phyloP scores from a whole-genome alignment of 2,113 vertebrate genomes.

The Brachionichthys hirsutus region DNA sequence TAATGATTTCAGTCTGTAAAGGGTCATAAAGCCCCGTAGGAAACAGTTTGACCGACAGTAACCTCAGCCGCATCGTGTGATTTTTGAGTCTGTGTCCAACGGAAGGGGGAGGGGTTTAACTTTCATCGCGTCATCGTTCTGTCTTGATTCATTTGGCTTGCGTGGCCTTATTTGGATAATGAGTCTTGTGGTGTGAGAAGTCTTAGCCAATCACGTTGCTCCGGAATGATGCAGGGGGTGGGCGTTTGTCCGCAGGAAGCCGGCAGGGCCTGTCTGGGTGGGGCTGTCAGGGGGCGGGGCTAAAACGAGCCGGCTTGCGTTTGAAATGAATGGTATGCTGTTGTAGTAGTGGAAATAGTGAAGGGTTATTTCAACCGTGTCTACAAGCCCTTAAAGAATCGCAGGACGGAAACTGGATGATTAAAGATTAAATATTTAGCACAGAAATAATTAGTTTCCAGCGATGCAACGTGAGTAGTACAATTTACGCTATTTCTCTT shows the following conservation, averaged over 20 bases:
- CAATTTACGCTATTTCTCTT: background rate
- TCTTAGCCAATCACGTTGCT: constrained; percentile 70
- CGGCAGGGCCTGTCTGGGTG: constrained; percentile 63
- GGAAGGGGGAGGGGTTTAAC: constrained; percentile 11
- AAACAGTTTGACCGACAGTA: constrained; percentile 62
- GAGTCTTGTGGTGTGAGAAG: constrained; percentile 82
- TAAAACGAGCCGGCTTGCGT: constrained; percentile 50
- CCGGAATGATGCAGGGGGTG: constrained; percentile 9
- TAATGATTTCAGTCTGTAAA: constrained; percentile 26
- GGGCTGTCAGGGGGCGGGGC: constrained; percentile 62
- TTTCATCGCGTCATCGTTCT: constrained; percentile 37
- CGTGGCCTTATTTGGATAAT: constrained; percentile 74
- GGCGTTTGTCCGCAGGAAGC: constrained; percentile 46
- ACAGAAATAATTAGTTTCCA: constrained; percentile 4
- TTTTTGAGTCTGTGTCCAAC: constrained; percentile 7
- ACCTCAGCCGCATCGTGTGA: constrained; percentile 55
- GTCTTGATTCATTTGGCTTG: constrained; percentile 39
- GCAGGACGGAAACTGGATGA: background rate
- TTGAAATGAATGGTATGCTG: constrained; percentile 77
- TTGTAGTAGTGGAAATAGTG: constrained; percentile 22
- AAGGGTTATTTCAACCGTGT: background rate
- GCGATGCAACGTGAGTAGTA: constrained; percentile 66
- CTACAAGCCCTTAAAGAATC: background rate
- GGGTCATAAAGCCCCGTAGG: constrained; percentile 7
- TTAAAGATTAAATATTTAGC: background rate